phyloP scores from a whole-genome alignment of 2,113 vertebrate species.

The Patagioenas fasciata region DNA sequence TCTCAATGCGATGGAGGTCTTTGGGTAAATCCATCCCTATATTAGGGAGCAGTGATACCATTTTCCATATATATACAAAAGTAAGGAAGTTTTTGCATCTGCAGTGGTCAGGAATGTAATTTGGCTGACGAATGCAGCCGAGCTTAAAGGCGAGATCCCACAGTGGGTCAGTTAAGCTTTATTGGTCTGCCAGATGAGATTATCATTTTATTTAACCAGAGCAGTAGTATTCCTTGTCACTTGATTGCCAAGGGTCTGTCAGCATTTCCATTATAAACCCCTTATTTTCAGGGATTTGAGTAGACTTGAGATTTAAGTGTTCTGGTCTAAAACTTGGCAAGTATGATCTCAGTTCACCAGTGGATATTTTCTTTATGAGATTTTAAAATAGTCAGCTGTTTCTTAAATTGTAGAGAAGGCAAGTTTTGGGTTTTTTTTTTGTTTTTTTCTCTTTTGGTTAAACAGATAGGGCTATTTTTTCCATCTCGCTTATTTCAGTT shows the following conservation, averaged over 20 bases:
- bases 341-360: constrained; percentile 27
- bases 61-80: background rate
- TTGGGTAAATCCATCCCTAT: background rate
- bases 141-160: background rate
- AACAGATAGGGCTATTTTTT: constrained; percentile 70
- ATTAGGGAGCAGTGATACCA: background rate
- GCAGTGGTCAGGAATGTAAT: background rate
- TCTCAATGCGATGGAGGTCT: background rate
- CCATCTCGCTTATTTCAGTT: constrained; percentile 59
- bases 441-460: constrained; percentile 53
- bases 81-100: background rate
- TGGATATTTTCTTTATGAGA: constrained; percentile 74
- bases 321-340: constrained; percentile 69
- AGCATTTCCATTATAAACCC: constrained; percentile 75
- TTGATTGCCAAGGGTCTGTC: constrained; percentile 67
- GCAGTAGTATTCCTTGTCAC: constrained; percentile 55
- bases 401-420: constrained; percentile 63
- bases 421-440: background rate
- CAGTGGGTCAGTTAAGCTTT: constrained; percentile 11
- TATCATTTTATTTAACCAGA: constrained; percentile 54
- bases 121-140: background rate
- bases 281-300: constrained; percentile 73
- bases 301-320: constrained; percentile 51
- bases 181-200: constrained; percentile 57
- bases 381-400: constrained; percentile 76